Conservation (phyloP, 2,888 invertebrate genomes). For the Apodemia duryi region DNA sequence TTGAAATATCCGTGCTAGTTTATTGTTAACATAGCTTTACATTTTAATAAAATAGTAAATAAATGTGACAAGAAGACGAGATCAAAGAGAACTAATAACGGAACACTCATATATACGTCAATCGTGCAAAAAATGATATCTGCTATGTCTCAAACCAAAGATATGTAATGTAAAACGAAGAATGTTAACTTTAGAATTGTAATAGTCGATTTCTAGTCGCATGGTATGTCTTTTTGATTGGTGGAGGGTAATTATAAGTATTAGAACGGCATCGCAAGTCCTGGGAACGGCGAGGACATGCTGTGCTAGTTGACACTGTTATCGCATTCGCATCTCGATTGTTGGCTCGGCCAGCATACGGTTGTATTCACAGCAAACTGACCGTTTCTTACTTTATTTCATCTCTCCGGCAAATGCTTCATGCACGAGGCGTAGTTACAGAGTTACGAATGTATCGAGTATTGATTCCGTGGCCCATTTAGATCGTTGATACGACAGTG, state of each 20-base stretch:
- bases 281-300: conserved; percentile 71
- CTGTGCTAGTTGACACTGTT: conserved; percentile 68
- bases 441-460: conserved; percentile 53
- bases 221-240: conserved; percentile 61
- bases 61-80: conserved; percentile 39
- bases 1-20: not conserved
- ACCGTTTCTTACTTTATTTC: conserved; percentile 49
- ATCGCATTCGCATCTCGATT: conserved; percentile 71
- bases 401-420: conserved; percentile 59
- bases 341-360: conserved; percentile 50
- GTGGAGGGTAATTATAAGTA: conserved; percentile 73
- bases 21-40: conserved; percentile 1
- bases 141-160: conserved; percentile 64
- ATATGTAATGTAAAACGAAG: conserved; percentile 33
- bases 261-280: conserved; percentile 75
- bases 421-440: conserved; percentile 57
- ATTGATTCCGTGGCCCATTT: conserved; percentile 70
- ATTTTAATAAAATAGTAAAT: conserved; percentile 1
- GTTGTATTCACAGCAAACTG: conserved; percentile 33
- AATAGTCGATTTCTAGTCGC: not conserved
- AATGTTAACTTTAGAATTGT: conserved; percentile 52
- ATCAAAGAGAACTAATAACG: conserved; percentile 69
- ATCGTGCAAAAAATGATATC: conserved; percentile 67
- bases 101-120: conserved; percentile 69
- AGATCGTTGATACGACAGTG: conserved; percentile 65